Evolutionary conservation across 2,797 vertebrate species (phyloP).

Genomic region (Australoheros facetus): DNA sequence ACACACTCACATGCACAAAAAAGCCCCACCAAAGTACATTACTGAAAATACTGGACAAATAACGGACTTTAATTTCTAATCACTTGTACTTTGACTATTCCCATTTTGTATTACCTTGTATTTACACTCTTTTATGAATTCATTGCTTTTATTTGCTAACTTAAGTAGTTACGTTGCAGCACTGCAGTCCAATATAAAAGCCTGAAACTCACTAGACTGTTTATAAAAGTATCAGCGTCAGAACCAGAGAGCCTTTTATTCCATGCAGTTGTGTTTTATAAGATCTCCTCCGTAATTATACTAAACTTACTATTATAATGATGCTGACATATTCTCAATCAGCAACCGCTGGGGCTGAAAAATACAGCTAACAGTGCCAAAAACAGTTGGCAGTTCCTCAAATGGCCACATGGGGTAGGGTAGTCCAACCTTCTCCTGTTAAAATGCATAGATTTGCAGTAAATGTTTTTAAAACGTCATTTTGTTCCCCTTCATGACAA

Average conservation of each 20-base stretch:
- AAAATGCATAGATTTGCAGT: background rate
- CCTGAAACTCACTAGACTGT: background rate
- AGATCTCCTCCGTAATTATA: background rate
- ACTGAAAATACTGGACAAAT: background rate
- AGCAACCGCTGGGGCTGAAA: background rate
- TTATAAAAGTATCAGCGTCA: background rate
- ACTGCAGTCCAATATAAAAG: background rate
- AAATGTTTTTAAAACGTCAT: background rate
- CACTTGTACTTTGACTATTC: background rate
- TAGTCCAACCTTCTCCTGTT: no score
- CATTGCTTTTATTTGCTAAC: background rate
- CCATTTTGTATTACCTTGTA: background rate
- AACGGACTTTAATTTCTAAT: background rate
- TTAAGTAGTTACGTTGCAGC: background rate
- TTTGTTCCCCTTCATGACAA: background rate
- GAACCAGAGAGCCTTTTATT: background rate
- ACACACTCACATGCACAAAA: background rate
- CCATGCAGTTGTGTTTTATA: no score
- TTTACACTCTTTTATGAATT: background rate
- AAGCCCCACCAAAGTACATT: background rate
- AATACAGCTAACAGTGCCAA: background rate
- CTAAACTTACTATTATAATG: background rate
- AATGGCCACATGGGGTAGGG: no score
- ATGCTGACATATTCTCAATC: background rate
- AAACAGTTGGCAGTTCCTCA: background rate